Base-by-base conservation (phyloP, 2,888 invertebrate genomes). In the Trisateles emortualis region DNA sequence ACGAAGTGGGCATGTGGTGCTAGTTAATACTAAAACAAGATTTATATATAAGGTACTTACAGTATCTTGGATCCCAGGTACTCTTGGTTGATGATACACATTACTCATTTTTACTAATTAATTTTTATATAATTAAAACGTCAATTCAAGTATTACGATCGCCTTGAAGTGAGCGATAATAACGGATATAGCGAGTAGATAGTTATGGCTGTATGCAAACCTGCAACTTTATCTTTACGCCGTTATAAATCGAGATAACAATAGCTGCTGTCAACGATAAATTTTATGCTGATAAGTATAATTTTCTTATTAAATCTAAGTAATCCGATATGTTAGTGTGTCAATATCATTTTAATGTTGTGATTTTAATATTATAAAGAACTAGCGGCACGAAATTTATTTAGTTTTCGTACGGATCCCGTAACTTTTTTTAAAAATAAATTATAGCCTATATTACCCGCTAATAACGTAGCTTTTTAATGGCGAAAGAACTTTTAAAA, bases 121-220 rank as follows among this genome's bases (percentile, higher is more conserved):
- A 39, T 57, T 39, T 42, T 45, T 51, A 52, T 60, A 56, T 59
- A 36, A 49, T 45, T 38, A 47, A 41, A 67, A 72, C 69, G 62
- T 72, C 52, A 58, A 65, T 58, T 63, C 55, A 54, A 74, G 70
- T 52, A 69, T 61, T 52, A 33, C 45, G 61, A 78, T 63, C 58
- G 76, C 57, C 78, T 79, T 83, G 81, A 86, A 83, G 79, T 87
- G 79, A 84, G 83, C 76, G 77, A 78, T 80, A 40, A 50, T 33
- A 57, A 41, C 30, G 26, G 53, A 53, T 61, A 66, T 39, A 57
- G 72, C 72, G 45, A 52, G 50, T 52, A 40, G 59, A 59, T 70
- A 65, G 58, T 52, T 47, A 58, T 42, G 52, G 55, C 42, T 46
- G 29, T 22, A 55, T 53, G 52, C 56, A 40, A 61, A 53, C 45